Evolutionary conservation across 2,113 vertebrate genomes (phyloP).

Genomic region (Protobothrops mucrosquamatus): DNA sequence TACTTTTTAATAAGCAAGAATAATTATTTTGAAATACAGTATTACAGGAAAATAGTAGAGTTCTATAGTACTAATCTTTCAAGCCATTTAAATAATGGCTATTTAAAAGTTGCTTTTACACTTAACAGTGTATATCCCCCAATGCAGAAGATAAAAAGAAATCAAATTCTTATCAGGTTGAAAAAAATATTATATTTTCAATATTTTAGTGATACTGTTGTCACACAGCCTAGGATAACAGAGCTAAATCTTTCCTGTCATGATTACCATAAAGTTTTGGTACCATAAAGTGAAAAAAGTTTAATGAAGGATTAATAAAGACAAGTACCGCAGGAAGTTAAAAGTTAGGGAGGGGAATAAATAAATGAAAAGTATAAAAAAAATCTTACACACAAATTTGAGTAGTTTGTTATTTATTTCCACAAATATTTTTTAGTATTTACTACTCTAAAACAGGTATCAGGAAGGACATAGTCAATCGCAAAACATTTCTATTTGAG

Average conservation of each 20-base stretch:
- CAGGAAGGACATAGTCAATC: not conserved
- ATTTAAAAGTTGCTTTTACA: not conserved
- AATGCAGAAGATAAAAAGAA: not conserved
- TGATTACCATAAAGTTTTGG: not conserved
- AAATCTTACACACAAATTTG: not conserved
- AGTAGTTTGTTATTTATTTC: not conserved
- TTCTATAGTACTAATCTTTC: not conserved
- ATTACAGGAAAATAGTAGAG: not conserved
- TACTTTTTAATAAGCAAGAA: not conserved
- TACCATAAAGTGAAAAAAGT: not conserved
- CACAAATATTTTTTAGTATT: not conserved
- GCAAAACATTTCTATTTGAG: not conserved
- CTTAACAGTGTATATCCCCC: not conserved
- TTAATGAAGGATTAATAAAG: not conserved
- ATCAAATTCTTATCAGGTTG: not conserved
- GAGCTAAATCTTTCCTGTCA: not conserved
- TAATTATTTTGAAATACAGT: not conserved
- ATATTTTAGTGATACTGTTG: not conserved
- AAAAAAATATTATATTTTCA: not conserved
- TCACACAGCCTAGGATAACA: not conserved
- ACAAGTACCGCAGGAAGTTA: not conserved
- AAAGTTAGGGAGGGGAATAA: not conserved
- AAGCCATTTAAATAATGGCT: not conserved
- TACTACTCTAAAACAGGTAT: not conserved
- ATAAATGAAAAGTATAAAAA: not conserved